phyloP scores from a whole-genome alignment of 2,888 invertebrate species.

The Nomada fabriciana region DNA sequence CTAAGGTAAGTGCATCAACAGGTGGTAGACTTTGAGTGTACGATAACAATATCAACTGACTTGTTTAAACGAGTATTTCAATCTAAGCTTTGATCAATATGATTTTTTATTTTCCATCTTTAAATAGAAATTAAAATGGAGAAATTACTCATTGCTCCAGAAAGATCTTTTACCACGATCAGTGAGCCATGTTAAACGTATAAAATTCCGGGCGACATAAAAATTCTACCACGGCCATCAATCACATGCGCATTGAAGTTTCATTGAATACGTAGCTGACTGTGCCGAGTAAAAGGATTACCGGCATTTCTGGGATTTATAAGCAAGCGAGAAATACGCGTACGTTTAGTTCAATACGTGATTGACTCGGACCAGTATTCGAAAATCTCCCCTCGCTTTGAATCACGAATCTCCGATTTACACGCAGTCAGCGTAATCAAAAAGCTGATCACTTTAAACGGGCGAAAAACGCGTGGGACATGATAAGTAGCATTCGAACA shows the following conservation, averaged over 20 bases:
- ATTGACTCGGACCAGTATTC: conserved; percentile 19
- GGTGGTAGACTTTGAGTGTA: no score
- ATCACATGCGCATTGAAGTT: conserved; percentile 32
- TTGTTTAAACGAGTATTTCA: no score
- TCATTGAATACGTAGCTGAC: conserved; percentile 31
- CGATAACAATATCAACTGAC: no score
- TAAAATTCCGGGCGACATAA: not conserved
- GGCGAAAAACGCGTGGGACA: conserved; percentile 8
- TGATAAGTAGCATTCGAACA: no score
- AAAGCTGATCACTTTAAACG: not conserved
- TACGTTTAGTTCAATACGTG: conserved; percentile 15
- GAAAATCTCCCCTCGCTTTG: no score
- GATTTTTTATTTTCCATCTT: no score
- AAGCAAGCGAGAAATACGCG: not conserved
- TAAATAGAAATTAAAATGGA: not conserved
- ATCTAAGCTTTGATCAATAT: no score
- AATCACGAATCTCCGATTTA: no score
- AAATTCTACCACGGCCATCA: not conserved
- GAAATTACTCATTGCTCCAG: not conserved
- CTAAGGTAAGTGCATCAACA: no score
- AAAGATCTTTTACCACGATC: not conserved
- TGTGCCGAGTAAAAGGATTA: conserved; percentile 21
- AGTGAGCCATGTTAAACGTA: conserved; percentile 1
- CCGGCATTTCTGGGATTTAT: conserved; percentile 16
- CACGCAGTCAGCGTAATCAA: not conserved